Conservation (phyloP, 2,797 vertebrate species). For the Remorina albescens region DNA sequence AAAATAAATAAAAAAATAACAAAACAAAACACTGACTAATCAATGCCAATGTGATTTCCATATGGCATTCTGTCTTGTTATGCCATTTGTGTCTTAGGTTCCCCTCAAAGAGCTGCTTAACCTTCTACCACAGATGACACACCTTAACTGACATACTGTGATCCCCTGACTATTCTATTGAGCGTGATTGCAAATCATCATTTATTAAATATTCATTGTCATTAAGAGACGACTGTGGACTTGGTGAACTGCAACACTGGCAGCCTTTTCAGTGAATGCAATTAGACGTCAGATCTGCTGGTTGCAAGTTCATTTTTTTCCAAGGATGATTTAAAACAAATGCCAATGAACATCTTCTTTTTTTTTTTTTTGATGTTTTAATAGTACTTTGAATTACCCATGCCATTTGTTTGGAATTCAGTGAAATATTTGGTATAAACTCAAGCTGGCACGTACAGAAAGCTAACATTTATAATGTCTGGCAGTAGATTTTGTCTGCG, state of each 20-base stretch:
- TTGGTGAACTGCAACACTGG: not conserved
- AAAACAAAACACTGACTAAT: too few species aligned
- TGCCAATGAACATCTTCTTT: too few species aligned
- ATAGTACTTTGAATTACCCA: not conserved
- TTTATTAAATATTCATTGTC: not conserved
- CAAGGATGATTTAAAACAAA: too few species aligned
- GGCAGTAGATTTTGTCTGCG: not conserved
- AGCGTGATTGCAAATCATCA: not conserved
- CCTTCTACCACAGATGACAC: not conserved
- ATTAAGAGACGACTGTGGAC: not conserved
- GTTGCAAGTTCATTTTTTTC: not conserved
- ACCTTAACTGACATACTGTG: not conserved
- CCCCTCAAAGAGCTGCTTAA: not conserved
- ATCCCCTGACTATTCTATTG: not conserved
- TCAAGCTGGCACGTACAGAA: not conserved
- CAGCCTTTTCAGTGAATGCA: constrained; percentile 8
- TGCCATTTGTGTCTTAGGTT: not conserved
- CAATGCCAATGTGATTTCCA: not conserved
- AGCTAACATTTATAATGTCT: not conserved
- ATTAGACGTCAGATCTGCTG: not conserved
- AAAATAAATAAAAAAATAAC: too few species aligned
- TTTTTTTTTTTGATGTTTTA: not conserved
- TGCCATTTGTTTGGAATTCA: not conserved
- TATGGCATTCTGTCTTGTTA: not conserved
- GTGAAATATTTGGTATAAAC: not conserved